These are phyloP conservation scores for Mesopsocus fuscifrons DNA, from an alignment of 2,888 invertebrate genomes.

Conservation along the genomic window DNA sequence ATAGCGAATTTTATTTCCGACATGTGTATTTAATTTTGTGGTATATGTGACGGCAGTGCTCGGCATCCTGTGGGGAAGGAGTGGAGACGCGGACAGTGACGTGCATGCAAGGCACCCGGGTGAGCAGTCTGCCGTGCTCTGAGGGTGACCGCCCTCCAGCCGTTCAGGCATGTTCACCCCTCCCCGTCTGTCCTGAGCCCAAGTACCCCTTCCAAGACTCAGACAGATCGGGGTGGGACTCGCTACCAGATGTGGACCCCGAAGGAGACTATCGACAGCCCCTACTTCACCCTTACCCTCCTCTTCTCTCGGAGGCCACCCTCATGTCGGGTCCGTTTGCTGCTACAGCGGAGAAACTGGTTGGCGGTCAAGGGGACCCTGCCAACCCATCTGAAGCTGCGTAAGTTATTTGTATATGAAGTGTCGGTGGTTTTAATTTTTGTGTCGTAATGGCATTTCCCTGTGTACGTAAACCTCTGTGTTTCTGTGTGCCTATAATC, in stretches of 20 bases:
- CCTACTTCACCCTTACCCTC: slow-evolving; percentile 45
- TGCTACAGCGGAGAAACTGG: slow-evolving; percentile 43
- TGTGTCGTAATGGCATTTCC: too few relatives aligned
- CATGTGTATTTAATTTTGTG: too few relatives aligned
- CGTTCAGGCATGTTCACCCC: slow-evolving; percentile 53
- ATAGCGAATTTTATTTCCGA: too few relatives aligned
- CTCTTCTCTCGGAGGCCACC: slow-evolving; percentile 31
- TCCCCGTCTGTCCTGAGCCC: slow-evolving; percentile 42
- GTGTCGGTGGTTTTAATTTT: slow-evolving; percentile 21
- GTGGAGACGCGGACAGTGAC: slow-evolving; percentile 63
- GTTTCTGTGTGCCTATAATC: too few relatives aligned
- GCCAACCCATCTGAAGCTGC: slow-evolving; percentile 48
- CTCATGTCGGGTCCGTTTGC: slow-evolving; percentile 9
- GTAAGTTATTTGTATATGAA: slow-evolving; percentile 36
- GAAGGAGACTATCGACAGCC: slow-evolving; percentile 28
- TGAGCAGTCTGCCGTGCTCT: slow-evolving; percentile 40
- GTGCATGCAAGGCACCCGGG: slow-evolving; percentile 37
- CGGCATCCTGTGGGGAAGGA: slow-evolving; percentile 82
- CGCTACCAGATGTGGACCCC: slow-evolving; percentile 14
- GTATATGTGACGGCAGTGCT: too few relatives aligned
- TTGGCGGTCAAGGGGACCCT: slow-evolving; percentile 43
- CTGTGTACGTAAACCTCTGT: slow-evolving; percentile 10
- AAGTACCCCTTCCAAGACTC: slow-evolving; percentile 17
- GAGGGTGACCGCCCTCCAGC: slow-evolving; percentile 43
- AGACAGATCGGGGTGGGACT: slow-evolving; percentile 10